These are phyloP conservation scores for Villa cingulata DNA, from an alignment of 2,888 invertebrate genomes.

Conservation along the genomic window DNA sequence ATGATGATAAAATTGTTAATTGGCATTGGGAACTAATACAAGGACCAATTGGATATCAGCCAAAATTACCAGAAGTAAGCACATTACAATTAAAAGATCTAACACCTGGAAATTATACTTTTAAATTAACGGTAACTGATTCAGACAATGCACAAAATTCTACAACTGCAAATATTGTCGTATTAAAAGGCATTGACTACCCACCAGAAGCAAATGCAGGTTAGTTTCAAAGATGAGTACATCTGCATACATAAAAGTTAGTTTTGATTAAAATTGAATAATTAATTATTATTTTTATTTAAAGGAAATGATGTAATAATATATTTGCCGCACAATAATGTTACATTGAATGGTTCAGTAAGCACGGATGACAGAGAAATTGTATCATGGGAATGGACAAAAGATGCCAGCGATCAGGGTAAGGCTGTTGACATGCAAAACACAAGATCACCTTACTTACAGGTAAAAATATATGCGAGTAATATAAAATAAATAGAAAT, in stretches of 20 bases:
- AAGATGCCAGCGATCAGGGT: conserved; percentile 71
- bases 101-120: conserved; percentile 79
- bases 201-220: conserved; percentile 90
- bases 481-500: too few species aligned
- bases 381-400: conserved; percentile 91
- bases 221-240: too few species aligned
- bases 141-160: conserved; percentile 76
- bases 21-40: conserved; percentile 90
- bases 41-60: conserved; percentile 76
- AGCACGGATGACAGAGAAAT: conserved; percentile 91
- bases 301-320: conserved; percentile 74
- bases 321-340: conserved; percentile 74
- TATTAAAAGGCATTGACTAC: conserved; percentile 83
- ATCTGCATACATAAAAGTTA: too few species aligned
- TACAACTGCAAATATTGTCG: conserved; percentile 76
- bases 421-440: conserved; percentile 95
- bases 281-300: too few species aligned
- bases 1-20: conserved; percentile 70
- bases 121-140: conserved; percentile 82
- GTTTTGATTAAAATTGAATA: too few species aligned
- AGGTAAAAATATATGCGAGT: conserved; percentile 25
- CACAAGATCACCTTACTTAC: conserved; percentile 76
- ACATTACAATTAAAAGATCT: conserved; percentile 76
- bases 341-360: conserved; percentile 76
- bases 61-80: conserved; percentile 61